Percentiles rank a stretch among this genome's conserved stretches.
phyloP scores from a whole-genome alignment of 2,888 invertebrate genomes.

The Arctia plantaginis region DNA sequence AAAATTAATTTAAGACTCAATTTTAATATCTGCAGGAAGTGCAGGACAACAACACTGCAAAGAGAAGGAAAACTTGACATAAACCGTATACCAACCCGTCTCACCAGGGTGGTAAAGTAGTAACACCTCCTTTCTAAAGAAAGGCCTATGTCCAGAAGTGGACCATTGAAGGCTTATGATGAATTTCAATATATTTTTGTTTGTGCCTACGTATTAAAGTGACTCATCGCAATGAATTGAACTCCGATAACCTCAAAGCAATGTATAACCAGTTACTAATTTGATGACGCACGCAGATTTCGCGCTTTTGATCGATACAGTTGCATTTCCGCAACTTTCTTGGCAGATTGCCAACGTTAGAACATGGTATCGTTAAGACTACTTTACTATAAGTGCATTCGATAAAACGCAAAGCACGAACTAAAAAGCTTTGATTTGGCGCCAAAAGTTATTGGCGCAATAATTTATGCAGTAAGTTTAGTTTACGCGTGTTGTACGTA shows the following conservation, averaged over 20 bases:
- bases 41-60: too few relatives aligned
- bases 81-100: too few relatives aligned
- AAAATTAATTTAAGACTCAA: too few relatives aligned
- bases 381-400: conserved; percentile 1
- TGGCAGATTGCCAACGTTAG: not conserved
- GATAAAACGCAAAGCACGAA: not conserved
- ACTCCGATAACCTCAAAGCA: not conserved
- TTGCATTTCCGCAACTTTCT: not conserved
- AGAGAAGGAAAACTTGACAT: too few relatives aligned
- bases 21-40: too few relatives aligned
- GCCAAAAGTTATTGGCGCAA: not conserved
- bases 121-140: too few relatives aligned
- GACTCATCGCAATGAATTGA: not conserved
- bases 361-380: not conserved
- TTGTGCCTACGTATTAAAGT: not conserved
- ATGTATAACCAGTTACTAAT: not conserved
- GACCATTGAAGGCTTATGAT: too few relatives aligned
- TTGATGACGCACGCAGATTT: not conserved
- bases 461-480: not conserved
- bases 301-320: not conserved
- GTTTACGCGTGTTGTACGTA: not conserved
- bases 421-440: conserved; percentile 1
- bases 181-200: not conserved
- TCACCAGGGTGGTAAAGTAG: too few relatives aligned
- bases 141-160: too few relatives aligned